Evolutionary conservation across 92 coral and sea anemone genomes (phyloP).

Genomic region (Zoanthus solanderi): DNA sequence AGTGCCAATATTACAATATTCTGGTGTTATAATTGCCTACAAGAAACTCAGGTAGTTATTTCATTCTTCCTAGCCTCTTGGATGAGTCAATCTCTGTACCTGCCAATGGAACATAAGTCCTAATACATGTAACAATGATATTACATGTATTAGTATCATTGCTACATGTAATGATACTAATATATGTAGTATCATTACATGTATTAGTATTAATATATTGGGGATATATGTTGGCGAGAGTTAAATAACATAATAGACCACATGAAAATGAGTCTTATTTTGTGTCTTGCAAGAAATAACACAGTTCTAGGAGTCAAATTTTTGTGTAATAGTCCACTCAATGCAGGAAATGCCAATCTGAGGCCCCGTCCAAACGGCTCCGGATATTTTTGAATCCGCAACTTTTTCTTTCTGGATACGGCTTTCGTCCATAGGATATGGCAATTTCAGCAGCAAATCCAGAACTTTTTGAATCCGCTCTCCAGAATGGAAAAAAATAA

Average conservation of each 20-base stretch:
- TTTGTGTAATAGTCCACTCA: conserved; percentile 4
- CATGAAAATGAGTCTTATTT: conserved; percentile 5
- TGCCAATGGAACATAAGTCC: not conserved
- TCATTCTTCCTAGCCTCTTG: not conserved
- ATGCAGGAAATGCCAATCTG: conserved; percentile 5
- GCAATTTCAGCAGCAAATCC: too few relatives aligned
- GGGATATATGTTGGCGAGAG: conserved; percentile 15
- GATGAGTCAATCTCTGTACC: not conserved
- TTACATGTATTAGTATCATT: too few relatives aligned
- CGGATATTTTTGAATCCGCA: too few relatives aligned
- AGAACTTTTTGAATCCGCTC: conserved; percentile 33
- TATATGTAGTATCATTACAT: not conserved
- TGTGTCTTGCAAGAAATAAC: not conserved
- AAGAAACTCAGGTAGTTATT: too few relatives aligned
- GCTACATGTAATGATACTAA: not conserved
- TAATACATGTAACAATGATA: not conserved
- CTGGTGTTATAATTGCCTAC: too few relatives aligned
- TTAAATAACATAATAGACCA: conserved; percentile 9
- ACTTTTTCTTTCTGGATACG: too few relatives aligned
- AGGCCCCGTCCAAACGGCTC: too few relatives aligned
- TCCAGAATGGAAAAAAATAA: conserved; percentile 61
- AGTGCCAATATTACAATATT: too few relatives aligned
- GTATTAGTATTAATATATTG: not conserved
- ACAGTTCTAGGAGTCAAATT: not conserved
- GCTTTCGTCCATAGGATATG: too few relatives aligned